Conservation (phyloP, 2,888 invertebrate genomes). For the Orthosia gracilis region DNA sequence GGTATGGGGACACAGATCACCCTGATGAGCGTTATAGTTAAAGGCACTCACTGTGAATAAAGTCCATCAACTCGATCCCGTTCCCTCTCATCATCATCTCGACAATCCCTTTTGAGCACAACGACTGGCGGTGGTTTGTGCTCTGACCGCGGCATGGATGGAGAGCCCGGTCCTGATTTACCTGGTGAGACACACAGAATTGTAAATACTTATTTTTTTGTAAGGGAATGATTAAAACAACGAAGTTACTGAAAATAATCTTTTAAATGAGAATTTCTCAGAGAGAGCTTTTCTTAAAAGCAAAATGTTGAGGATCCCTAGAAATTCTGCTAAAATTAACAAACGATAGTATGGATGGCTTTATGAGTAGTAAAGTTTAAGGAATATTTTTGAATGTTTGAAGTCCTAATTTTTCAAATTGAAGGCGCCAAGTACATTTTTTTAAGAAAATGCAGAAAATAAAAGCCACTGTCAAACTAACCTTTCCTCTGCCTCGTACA, state of each 20-base stretch:
- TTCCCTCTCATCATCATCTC: constrained; percentile 94
- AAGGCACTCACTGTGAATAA: constrained; percentile 84
- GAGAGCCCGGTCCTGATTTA: constrained; percentile 90
- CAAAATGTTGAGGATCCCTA: too few species aligned
- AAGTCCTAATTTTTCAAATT: too few species aligned
- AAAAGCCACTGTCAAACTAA: constrained; percentile 58
- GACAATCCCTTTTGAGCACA: constrained; percentile 96
- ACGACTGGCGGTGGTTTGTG: constrained; percentile 98
- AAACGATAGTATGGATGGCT: too few species aligned
- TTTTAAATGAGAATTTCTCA: neutral
- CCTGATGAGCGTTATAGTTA: neutral
- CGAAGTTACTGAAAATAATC: too few species aligned
- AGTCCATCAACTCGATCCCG: constrained; percentile 85
- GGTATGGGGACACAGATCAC: neutral
- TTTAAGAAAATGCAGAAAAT: neutral
- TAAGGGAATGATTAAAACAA: too few species aligned
- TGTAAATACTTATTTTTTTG: too few species aligned
- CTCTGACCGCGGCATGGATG: constrained; percentile 92
- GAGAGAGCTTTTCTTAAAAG: neutral
- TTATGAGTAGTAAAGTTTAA: too few species aligned
- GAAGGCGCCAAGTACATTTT: neutral
- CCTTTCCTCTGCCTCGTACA: constrained; percentile 97
- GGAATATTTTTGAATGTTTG: too few species aligned
- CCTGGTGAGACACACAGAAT: constrained; percentile 71
- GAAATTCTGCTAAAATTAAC: neutral